Evolutionary conservation across 2,113 vertebrate genomes (phyloP).

Genomic region (Pygoscelis antarcticus): DNA sequence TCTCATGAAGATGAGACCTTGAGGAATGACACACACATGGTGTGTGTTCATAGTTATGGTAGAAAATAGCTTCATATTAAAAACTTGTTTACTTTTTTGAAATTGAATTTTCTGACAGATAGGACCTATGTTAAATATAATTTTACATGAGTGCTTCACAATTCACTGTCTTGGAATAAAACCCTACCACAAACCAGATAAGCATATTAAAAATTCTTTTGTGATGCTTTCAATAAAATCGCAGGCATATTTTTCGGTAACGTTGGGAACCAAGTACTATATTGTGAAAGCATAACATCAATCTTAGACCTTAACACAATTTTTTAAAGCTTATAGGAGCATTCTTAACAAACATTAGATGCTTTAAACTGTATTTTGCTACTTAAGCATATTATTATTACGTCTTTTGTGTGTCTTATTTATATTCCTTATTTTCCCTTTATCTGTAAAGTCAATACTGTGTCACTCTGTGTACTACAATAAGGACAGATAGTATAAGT

Average conservation of each 20-base stretch:
- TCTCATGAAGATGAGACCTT: not conserved
- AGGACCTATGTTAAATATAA: not conserved
- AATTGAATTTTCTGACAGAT: not conserved
- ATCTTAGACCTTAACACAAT: not conserved
- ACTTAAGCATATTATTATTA: not conserved
- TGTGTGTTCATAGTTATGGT: not conserved
- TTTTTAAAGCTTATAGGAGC: not conserved
- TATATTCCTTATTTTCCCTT: not conserved
- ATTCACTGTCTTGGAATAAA: not conserved
- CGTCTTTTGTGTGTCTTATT: not conserved
- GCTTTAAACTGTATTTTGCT: not conserved
- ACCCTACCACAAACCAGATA: not conserved
- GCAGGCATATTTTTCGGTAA: not conserved
- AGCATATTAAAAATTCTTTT: not conserved
- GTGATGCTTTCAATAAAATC: not conserved
- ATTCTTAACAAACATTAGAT: not conserved
- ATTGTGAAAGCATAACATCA: not conserved
- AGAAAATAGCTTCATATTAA: not conserved
- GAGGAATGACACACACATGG: not conserved
- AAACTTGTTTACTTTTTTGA: not conserved
- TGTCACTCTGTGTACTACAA: not conserved
- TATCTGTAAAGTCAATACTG: not conserved
- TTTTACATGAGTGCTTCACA: not conserved
- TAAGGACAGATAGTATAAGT: not conserved
- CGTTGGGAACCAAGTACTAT: not conserved